Conservation (phyloP, 2,797 vertebrate species). For the Natrix natrix region DNA sequence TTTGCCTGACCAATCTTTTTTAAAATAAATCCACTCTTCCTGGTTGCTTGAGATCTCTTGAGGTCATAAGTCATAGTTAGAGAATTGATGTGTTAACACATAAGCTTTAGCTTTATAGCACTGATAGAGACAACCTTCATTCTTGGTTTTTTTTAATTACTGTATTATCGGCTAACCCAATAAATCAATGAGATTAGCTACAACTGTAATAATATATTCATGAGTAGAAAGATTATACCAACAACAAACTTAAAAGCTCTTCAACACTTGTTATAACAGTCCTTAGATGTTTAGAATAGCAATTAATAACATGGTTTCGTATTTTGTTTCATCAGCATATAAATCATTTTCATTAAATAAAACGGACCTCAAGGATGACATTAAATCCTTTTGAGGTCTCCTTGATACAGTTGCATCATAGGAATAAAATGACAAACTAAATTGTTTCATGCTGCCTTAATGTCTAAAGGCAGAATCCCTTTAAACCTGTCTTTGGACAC, state of each 20-base stretch:
- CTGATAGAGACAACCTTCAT: background rate
- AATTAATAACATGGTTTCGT: background rate
- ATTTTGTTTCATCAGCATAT: background rate
- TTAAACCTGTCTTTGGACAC: background rate
- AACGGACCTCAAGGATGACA: background rate
- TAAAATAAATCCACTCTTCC: background rate
- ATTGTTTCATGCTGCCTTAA: slow-evolving; percentile 2
- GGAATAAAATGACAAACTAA: background rate
- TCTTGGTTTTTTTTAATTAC: background rate
- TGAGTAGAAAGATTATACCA: background rate
- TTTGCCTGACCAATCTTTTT: background rate
- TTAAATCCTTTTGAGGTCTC: background rate
- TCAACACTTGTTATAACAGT: background rate
- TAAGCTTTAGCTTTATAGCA: background rate
- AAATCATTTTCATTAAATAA: background rate
- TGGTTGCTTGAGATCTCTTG: background rate
- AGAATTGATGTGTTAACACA: background rate
- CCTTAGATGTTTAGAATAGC: background rate
- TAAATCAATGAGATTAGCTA: slow-evolving; percentile 1
- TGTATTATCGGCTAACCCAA: background rate
- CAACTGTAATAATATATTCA: background rate
- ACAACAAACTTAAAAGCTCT: background rate
- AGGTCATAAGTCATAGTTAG: background rate
- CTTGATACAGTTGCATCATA: background rate
- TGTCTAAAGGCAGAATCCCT: background rate